Percentiles rank a stretch among this genome's conserved stretches.
These are phyloP conservation scores for Trilocha varians DNA, from an alignment of 2,888 invertebrate species.

Conservation along the genomic window DNA sequence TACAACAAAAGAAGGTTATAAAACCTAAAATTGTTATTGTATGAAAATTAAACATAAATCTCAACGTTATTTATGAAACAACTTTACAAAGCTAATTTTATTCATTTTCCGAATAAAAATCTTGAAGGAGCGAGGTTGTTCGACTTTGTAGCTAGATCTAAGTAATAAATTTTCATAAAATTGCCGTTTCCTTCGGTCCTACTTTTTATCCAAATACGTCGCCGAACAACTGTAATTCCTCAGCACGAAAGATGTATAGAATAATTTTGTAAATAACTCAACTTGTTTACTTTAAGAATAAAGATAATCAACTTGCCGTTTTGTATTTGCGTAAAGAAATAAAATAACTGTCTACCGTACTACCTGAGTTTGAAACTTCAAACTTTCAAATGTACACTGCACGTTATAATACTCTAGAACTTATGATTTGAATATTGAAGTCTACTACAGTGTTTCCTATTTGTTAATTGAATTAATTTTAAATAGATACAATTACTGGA, in stretches of 20 bases:
- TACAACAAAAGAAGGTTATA: not conserved
- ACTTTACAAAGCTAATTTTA: not conserved
- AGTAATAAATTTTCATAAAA: not conserved
- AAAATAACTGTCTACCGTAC: too few species aligned
- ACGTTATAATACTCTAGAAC: too few species aligned
- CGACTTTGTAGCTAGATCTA: not conserved
- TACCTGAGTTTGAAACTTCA: too few species aligned
- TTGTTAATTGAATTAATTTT: not conserved
- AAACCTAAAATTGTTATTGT: constrained; percentile 9
- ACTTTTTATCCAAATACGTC: not conserved
- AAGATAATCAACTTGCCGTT: too few species aligned
- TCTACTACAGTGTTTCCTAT: not conserved
- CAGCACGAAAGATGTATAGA: not conserved
- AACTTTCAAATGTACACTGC: too few species aligned
- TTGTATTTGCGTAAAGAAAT: too few species aligned
- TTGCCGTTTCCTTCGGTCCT: not conserved
- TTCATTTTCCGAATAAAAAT: not conserved
- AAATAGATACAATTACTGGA: not conserved
- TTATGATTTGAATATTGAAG: too few species aligned
- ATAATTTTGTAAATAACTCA: too few species aligned
- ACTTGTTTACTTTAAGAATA: too few species aligned
- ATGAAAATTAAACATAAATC: not conserved
- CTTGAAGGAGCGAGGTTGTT: not conserved
- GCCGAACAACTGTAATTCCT: not conserved
- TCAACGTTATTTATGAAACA: not conserved